Conservation (phyloP, 1,140 invertebrate genomes). For the Melipona quadrifasciata region DNA sequence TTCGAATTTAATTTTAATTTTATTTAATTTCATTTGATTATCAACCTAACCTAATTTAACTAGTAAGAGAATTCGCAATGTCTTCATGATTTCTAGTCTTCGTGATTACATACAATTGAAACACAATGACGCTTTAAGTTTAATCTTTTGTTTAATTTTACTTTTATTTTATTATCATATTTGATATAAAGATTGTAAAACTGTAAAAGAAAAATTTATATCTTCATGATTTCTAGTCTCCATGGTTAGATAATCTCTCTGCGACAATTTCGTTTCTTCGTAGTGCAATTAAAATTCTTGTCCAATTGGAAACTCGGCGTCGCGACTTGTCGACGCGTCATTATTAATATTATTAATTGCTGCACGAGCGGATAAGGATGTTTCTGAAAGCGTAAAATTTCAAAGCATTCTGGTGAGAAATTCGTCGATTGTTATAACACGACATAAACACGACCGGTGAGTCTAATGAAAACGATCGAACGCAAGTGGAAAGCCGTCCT, state of each 20-base stretch:
- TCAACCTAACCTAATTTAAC: too few species aligned
- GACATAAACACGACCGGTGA: constrained; percentile 31
- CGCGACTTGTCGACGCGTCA: too few species aligned
- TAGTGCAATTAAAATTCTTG: background rate
- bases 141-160: background rate
- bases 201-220: background rate
- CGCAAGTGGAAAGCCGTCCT: constrained; percentile 43
- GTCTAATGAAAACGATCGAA: constrained; percentile 54
- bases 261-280: background rate
- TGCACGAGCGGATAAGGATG: fast-evolving
- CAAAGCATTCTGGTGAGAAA: background rate
- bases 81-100: too few species aligned
- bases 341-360: background rate
- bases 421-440: constrained; percentile 16
- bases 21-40: too few species aligned
- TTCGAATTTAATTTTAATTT: too few species aligned
- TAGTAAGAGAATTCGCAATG: too few species aligned
- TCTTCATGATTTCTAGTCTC: background rate
- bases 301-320: background rate
- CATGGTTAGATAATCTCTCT: background rate
- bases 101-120: too few species aligned
- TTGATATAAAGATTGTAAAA: background rate
- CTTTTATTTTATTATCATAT: background rate
- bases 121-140: background rate
- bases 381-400: background rate